phyloP scores from a whole-genome alignment of 2,797 vertebrate genomes.

The Ceyx erithaca region DNA sequence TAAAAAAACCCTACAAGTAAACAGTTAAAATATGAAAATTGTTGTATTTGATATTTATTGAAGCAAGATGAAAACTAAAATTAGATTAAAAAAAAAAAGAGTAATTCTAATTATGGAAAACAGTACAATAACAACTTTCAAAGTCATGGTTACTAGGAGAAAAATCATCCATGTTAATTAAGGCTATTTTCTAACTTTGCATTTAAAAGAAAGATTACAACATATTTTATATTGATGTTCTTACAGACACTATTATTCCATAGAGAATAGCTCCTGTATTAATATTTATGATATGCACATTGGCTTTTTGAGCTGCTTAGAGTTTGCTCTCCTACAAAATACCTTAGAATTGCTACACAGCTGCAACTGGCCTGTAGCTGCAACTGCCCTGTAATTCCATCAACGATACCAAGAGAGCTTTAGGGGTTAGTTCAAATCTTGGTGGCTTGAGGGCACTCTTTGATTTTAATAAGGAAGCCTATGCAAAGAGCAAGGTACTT shows the following conservation, averaged over 20 bases:
- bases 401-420: neutral
- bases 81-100: neutral
- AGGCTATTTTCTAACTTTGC: constrained; percentile 3
- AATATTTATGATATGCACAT: constrained; percentile 56
- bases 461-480: constrained; percentile 39
- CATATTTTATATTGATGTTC: neutral
- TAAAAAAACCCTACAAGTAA: neutral
- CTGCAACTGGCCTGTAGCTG: neutral
- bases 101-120: neutral
- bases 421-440: constrained; percentile 19
- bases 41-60: neutral
- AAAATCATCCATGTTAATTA: constrained; percentile 12
- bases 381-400: neutral
- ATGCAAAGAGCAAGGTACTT: constrained; percentile 18
- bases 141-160: neutral
- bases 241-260: neutral
- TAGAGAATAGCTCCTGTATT: neutral
- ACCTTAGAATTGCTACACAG: neutral
- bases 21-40: neutral
- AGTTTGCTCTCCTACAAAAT: neutral
- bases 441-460: neutral
- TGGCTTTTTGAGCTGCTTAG: neutral
- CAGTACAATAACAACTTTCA: neutral
- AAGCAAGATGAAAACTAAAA: neutral
- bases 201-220: constrained; percentile 45